phyloP scores from a whole-genome alignment of 2,888 invertebrate species.

The Scaptomyza reducta region DNA sequence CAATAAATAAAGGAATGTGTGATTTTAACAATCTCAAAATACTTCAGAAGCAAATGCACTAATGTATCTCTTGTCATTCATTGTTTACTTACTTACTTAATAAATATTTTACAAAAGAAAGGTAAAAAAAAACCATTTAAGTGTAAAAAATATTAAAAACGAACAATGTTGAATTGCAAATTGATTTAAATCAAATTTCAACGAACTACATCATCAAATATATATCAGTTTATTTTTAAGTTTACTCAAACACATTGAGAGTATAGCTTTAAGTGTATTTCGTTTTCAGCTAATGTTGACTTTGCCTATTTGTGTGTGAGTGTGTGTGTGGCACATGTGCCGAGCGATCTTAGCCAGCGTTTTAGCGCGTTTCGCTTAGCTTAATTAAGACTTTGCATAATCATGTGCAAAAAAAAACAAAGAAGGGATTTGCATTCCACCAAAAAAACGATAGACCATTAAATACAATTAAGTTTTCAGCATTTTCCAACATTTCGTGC shows the following conservation, averaged over 20 bases:
- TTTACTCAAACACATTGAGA: neutral
- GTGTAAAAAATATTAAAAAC: too few relatives aligned
- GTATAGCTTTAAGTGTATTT: conserved; percentile 9
- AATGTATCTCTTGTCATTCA: too few relatives aligned
- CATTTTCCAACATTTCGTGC: conserved; percentile 27
- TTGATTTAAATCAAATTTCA: neutral
- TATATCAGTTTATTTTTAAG: neutral
- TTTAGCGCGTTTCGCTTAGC: conserved; percentile 18
- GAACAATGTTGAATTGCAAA: too few relatives aligned
- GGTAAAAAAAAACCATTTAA: too few relatives aligned
- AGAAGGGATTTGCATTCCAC: conserved; percentile 18
- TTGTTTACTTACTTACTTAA: too few relatives aligned
- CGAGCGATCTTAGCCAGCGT: conserved; percentile 25
- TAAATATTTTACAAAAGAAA: too few relatives aligned
- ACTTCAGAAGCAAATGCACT: too few relatives aligned
- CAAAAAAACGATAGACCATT: conserved; percentile 44
- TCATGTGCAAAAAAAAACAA: conserved; percentile 49
- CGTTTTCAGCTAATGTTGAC: neutral
- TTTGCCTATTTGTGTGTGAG: conserved; percentile 19
- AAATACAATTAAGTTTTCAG: conserved; percentile 68
- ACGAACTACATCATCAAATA: neutral
- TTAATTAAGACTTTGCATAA: conserved; percentile 77
- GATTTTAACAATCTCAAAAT: too few relatives aligned
- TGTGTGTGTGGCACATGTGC: conserved; percentile 25
- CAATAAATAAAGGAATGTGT: too few relatives aligned